phyloP scores from a whole-genome alignment of 1,140 invertebrate species.

The Spodoptera litura region DNA sequence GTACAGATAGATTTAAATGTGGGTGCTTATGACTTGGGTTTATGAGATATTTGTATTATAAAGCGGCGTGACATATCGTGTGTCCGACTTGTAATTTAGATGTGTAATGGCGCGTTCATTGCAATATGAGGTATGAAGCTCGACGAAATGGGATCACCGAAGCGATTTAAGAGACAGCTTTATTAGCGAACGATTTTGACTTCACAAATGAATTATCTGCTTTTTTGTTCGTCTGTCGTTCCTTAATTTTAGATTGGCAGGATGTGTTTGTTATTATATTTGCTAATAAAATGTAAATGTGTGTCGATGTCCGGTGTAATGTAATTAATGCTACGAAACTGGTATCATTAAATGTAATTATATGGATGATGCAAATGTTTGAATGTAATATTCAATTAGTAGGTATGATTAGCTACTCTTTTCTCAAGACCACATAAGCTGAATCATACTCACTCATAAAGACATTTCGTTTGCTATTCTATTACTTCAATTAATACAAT shows the following conservation, averaged over 20 bases:
- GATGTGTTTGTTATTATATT: not conserved
- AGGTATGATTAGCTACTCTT: too few relatives aligned
- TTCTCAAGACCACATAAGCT: too few relatives aligned
- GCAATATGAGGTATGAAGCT: conserved; percentile 67
- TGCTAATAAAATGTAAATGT: not conserved
- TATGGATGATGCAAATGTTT: too few relatives aligned
- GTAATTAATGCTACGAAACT: too few relatives aligned
- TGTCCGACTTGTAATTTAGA: conserved; percentile 77
- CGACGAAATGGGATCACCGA: conserved; percentile 68
- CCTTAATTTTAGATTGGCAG: conserved; percentile 30
- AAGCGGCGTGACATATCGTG: conserved; percentile 69
- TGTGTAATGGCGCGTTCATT: conserved; percentile 74
- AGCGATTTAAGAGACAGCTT: conserved; percentile 65
- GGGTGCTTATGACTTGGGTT: conserved; percentile 62
- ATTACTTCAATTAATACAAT: too few relatives aligned
- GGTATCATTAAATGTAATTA: too few relatives aligned
- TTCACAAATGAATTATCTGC: conserved; percentile 1
- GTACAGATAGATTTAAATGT: not conserved
- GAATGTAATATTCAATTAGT: too few relatives aligned
- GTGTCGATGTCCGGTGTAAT: too few relatives aligned
- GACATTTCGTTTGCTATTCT: too few relatives aligned
- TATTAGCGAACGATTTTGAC: conserved; percentile 55
- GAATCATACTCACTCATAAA: too few relatives aligned
- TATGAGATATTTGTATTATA: conserved; percentile 77
- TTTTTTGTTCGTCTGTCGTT: conserved; percentile 2